Evolutionary conservation across 2,888 invertebrate species (phyloP), one percentile per base, ranked within the genome.

Genomic region (Pyrocoelia pectoralis): DNA sequence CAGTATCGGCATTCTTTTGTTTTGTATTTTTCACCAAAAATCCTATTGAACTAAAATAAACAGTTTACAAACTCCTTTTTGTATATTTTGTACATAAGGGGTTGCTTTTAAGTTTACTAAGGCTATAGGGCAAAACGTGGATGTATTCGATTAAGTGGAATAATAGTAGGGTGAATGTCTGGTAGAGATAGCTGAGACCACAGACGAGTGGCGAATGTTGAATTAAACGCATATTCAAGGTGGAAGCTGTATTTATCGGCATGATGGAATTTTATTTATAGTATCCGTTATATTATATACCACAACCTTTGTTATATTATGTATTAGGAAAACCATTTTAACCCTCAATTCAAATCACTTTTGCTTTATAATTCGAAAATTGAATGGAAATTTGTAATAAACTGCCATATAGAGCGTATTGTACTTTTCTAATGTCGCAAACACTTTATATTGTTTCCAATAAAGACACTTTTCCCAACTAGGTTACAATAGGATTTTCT

Each of bases 91-190:
- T 19, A 15, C 49, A 55, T 54, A 59, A 57, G 50, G 49, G 57
- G 50, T 53, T 50, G 63, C 50, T 58, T 33, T 63, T 50, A 58
- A 54, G 58, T 48, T 17, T 56, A 52, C 52, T 51, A 59, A 60
- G 33, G 33, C 46, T 54, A 56, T 54, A 41, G 43, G 46, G 56
- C 33, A n/a, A 33, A 33, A 33, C 33, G 50, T 60, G 58, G 62
- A 71, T 72, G 68, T 69, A 73, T 71, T 73, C 73, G 73, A 73
- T 73, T 73, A 73, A 73, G 73, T 72, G 73, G 73, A 73, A 73
- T 73, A 73, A 73, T 73, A 70, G 71, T 62, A 59, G 68, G 69
- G 69, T 69, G 73, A 72, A 72, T 73, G 73, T 71, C 67, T 66
- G 63, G 57, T 33, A 50, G 68, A 73, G 73, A 73, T 73, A 73